A percentile compares a stretch with the other conserved stretches of the same genome.
These are phyloP conservation scores for Mustela erminea DNA, from an alignment of 2,797 vertebrate genomes.

Conservation along the genomic window DNA sequence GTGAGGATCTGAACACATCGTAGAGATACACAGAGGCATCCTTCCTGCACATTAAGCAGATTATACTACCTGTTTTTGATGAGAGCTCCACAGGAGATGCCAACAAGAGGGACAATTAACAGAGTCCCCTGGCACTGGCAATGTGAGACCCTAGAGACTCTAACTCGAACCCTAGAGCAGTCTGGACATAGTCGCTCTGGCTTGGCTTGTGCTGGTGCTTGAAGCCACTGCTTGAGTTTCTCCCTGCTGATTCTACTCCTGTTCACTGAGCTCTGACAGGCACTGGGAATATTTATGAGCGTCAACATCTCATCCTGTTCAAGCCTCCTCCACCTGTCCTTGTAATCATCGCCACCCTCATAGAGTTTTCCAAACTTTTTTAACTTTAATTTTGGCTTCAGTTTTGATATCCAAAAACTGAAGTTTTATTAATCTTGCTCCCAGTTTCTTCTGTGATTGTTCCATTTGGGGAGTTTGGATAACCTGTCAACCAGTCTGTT, in stretches of 20 bases:
- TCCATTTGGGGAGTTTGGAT: background rate
- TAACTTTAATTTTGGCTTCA: background rate
- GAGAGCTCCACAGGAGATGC: background rate
- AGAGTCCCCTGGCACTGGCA: no score
- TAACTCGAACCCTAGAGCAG: no score
- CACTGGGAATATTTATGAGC: background rate
- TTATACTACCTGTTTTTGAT: background rate
- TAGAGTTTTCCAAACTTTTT: background rate
- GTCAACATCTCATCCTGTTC: background rate
- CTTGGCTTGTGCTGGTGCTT: background rate
- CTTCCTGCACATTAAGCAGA: background rate
- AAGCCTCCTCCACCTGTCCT: background rate
- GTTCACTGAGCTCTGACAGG: background rate
- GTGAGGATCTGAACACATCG: background rate
- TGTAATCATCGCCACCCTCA: background rate
- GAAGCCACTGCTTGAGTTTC: background rate
- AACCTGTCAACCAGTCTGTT: background rate
- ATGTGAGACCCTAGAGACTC: no score
- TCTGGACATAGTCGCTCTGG: fast-evolving
- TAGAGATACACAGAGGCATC: background rate
- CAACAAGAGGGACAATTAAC: background rate
- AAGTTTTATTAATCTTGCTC: background rate
- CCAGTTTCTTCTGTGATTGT: background rate
- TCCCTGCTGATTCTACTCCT: background rate
- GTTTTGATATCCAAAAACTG: background rate